A percentile compares a stretch with the other conserved stretches of the same genome.
These are phyloP conservation scores for Diaprepes abbreviatus DNA, from an alignment of 2,888 invertebrate species.

Conservation along the genomic window DNA sequence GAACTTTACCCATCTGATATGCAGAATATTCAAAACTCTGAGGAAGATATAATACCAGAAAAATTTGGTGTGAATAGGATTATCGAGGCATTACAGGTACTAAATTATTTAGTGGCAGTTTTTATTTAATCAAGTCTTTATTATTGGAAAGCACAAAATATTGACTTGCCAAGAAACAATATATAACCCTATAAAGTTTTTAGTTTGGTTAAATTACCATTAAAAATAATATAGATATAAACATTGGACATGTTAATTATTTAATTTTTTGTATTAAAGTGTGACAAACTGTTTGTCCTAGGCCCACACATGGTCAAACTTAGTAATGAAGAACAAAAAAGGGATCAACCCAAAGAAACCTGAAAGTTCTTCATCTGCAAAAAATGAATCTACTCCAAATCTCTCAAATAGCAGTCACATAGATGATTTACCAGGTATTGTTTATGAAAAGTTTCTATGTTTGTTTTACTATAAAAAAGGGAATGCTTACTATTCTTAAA, in stretches of 20 bases:
- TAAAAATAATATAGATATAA: too few species aligned
- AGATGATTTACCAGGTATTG: constrained; percentile 25
- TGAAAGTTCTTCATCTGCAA: constrained; percentile 1
- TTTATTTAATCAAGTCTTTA: too few species aligned
- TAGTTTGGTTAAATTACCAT: too few species aligned
- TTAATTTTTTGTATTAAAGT: too few species aligned
- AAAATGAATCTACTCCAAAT: background rate
- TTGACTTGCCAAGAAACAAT: too few species aligned
- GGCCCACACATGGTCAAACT: constrained; percentile 81
- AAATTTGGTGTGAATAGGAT: constrained; percentile 77
- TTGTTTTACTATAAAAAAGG: too few species aligned
- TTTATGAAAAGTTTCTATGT: background rate
- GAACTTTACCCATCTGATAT: constrained; percentile 71
- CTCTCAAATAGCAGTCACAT: background rate
- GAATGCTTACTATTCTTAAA: too few species aligned
- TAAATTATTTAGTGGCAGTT: too few species aligned
- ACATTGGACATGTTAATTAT: too few species aligned
- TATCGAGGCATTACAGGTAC: constrained; percentile 75
- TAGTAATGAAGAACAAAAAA: constrained; percentile 70
- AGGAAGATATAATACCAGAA: constrained; percentile 71
- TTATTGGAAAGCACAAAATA: too few species aligned
- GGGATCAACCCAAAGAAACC: constrained; percentile 37
- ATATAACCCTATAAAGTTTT: too few species aligned
- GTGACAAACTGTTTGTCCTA: constrained; percentile 1
- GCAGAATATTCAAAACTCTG: constrained; percentile 60